Conservation (phyloP, 64 coral and sea anemone genomes). For the Pocillopora verrucosa region DNA sequence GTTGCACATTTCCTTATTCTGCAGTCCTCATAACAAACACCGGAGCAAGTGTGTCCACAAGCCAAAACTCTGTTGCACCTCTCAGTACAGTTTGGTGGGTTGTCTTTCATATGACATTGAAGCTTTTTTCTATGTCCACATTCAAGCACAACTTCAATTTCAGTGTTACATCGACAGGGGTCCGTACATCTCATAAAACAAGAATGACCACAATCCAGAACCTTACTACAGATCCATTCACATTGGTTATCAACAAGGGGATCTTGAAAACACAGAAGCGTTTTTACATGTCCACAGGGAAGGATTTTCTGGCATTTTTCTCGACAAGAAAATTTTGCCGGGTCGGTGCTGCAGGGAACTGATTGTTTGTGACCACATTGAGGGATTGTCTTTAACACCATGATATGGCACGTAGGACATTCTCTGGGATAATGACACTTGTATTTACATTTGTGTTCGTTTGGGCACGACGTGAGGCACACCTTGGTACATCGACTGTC, state of each 20-base stretch:
- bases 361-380: conserved; percentile 12
- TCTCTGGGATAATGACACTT: conserved; percentile 16
- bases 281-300: conserved; percentile 38
- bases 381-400: background rate
- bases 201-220: conserved; percentile 47
- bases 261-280: conserved; percentile 30
- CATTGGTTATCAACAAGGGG: background rate
- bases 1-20: background rate
- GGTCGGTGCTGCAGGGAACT: conserved; percentile 1
- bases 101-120: background rate
- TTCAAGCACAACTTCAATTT: background rate
- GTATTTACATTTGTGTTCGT: background rate
- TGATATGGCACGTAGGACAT: background rate
- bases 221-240: background rate
- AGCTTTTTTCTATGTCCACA: background rate
- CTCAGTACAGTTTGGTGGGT: background rate
- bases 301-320: conserved; percentile 17
- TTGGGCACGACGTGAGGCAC: background rate
- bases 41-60: conserved; percentile 58
- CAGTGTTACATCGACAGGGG: background rate
- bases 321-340: background rate
- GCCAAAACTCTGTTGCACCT: background rate
- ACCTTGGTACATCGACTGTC: background rate
- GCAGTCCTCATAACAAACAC: conserved; percentile 31
- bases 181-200: conserved; percentile 22